phyloP scores from a whole-genome alignment of 2,888 invertebrate species.

The Aromia moschata region DNA sequence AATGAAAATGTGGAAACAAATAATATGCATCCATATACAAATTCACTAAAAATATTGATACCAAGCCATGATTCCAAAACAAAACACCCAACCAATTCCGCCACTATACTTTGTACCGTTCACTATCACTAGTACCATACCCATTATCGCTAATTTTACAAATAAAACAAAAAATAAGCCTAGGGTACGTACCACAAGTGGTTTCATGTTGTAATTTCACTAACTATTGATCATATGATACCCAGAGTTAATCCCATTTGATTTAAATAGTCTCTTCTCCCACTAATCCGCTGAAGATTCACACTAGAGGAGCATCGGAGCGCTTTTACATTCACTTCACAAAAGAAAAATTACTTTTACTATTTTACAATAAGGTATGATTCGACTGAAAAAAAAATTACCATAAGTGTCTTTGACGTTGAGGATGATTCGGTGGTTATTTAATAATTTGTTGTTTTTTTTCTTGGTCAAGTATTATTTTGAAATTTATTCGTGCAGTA shows the following conservation, averaged over 20 bases:
- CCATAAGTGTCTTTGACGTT: constrained; percentile 10
- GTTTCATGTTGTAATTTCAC: constrained; percentile 58
- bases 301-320: constrained; percentile 34
- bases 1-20: no score
- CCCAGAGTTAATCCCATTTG: constrained; percentile 52
- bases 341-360: constrained; percentile 54
- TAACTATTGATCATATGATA: constrained; percentile 57
- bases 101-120: no score
- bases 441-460: constrained; percentile 7
- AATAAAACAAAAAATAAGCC: constrained; percentile 29
- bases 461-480: no score
- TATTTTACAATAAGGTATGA: constrained; percentile 47
- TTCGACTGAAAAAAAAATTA: constrained; percentile 38
- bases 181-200: constrained; percentile 57
- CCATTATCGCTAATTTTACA: no score
- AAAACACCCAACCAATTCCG: no score
- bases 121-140: constrained; percentile 35
- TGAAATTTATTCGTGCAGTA: no score
- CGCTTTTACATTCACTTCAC: constrained; percentile 50
- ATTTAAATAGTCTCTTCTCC: constrained; percentile 49
- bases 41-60: no score
- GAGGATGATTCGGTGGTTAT: constrained; percentile 1
- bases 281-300: constrained; percentile 43
- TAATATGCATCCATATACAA: no score
- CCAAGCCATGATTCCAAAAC: no score